Percentiles rank a stretch among this genome's conserved stretches.
These are phyloP conservation scores for Pyrochroa serraticornis DNA, from an alignment of 2,888 invertebrate genomes.

Conservation along the genomic window DNA sequence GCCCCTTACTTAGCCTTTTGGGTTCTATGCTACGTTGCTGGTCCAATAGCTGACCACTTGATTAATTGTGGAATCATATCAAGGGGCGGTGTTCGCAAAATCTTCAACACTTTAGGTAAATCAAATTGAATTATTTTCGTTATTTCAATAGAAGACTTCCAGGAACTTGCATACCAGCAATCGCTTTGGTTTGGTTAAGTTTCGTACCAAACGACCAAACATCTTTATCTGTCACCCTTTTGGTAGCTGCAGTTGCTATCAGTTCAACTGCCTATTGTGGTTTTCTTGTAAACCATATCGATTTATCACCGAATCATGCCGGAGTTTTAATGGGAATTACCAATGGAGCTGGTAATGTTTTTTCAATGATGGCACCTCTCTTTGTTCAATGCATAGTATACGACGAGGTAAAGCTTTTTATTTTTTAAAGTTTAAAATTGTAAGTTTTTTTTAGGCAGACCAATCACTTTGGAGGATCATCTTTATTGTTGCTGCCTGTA, in stretches of 20 bases:
- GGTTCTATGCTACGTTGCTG: constrained; percentile 71
- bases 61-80: constrained; percentile 60
- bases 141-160: constrained; percentile 36
- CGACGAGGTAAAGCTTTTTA: constrained; percentile 17
- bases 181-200: constrained; percentile 68
- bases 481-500: constrained; percentile 73
- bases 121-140: background rate
- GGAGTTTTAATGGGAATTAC: constrained; percentile 83
- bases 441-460: constrained; percentile 64
- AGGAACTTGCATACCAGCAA: constrained; percentile 74
- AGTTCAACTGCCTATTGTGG: constrained; percentile 72
- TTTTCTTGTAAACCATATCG: constrained; percentile 77
- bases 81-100: constrained; percentile 65
- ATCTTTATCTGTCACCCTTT: constrained; percentile 65
- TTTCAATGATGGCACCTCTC: constrained; percentile 57
- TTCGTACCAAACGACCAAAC: constrained; percentile 62
- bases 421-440: no score
- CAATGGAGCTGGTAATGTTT: constrained; percentile 74
- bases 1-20: constrained; percentile 76
- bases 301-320: constrained; percentile 81
- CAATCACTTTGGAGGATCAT: constrained; percentile 74
- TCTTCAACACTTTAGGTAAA: constrained; percentile 69
- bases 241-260: constrained; percentile 72
- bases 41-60: constrained; percentile 67
- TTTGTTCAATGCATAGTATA: constrained; percentile 21